These are phyloP conservation scores for Parthenolecanium corni DNA, from an alignment of 2,888 invertebrate genomes.

Conservation along the genomic window DNA sequence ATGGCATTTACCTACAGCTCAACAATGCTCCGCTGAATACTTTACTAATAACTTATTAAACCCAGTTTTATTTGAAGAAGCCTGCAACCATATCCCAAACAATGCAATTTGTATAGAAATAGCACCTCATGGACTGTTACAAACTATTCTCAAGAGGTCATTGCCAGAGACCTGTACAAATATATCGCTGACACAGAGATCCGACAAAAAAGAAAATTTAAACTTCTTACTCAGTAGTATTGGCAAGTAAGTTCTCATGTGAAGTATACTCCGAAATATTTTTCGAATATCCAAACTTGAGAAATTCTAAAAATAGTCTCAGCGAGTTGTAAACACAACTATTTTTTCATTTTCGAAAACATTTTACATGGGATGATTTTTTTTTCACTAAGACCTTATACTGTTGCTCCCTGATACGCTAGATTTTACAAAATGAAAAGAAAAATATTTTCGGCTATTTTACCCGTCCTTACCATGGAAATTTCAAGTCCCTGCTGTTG, in stretches of 20 bases:
- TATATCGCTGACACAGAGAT: slow-evolving; percentile 59
- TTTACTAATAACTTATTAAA: slow-evolving; percentile 46
- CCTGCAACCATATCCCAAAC: slow-evolving; percentile 45
- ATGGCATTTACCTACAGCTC: slow-evolving; percentile 45
- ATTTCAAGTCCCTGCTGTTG: no score
- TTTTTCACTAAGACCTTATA: no score
- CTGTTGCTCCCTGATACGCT: no score
- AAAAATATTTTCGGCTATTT: no score
- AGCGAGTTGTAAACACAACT: no score
- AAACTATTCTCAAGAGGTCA: slow-evolving; percentile 48
- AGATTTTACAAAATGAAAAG: no score
- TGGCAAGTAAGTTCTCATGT: slow-evolving; percentile 46
- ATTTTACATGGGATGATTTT: no score
- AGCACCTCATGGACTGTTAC: slow-evolving; percentile 51
- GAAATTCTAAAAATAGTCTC: no score
- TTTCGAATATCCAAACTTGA: no score
- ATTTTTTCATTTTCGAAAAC: no score
- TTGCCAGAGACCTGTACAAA: slow-evolving; percentile 46
- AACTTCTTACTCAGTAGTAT: slow-evolving; percentile 50
- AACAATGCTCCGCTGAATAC: slow-evolving; percentile 46
- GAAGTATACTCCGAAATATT: no score
- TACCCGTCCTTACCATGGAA: no score
- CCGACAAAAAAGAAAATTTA: slow-evolving; percentile 39
- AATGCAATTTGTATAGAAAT: slow-evolving; percentile 58
- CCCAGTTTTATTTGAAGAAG: slow-evolving; percentile 48